Evolutionary conservation across 2,888 invertebrate species (phyloP).

Genomic region (Physocephala rufipes): DNA sequence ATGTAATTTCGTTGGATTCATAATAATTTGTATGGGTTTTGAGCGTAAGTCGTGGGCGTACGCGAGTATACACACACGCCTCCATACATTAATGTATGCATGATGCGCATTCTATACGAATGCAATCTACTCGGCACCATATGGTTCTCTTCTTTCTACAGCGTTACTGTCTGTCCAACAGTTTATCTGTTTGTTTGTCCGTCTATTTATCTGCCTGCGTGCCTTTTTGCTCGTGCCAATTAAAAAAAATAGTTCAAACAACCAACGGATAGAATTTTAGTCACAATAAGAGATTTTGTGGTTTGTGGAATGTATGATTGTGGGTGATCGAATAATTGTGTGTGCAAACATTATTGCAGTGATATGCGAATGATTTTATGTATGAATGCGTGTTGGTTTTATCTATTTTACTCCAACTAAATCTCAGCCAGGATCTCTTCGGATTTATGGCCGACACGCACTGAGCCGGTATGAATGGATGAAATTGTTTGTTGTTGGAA

Average conservation of each 20-base stretch:
- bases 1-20: too few relatives aligned
- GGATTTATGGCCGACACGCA: neutral
- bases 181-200: too few relatives aligned
- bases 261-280: constrained; percentile 2
- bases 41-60: neutral
- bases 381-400: neutral
- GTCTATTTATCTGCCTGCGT: too few relatives aligned
- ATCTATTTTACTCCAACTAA: too few relatives aligned
- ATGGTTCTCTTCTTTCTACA: neutral
- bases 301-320: neutral
- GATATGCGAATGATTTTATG: neutral
- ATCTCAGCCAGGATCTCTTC: neutral
- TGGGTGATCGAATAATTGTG: neutral
- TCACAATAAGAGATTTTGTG: neutral
- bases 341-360: neutral
- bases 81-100: neutral
- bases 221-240: too few relatives aligned
- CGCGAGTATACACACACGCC: neutral
- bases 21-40: neutral
- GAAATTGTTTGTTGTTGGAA: too few relatives aligned
- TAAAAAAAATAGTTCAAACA: neutral
- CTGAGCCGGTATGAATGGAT: neutral
- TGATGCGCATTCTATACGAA: neutral
- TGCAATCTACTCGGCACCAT: neutral
- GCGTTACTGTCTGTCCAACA: neutral